Evolutionary conservation across 2,888 invertebrate species (phyloP), one percentile per base, ranked within the genome.

Genomic region (Brenthis daphne): DNA sequence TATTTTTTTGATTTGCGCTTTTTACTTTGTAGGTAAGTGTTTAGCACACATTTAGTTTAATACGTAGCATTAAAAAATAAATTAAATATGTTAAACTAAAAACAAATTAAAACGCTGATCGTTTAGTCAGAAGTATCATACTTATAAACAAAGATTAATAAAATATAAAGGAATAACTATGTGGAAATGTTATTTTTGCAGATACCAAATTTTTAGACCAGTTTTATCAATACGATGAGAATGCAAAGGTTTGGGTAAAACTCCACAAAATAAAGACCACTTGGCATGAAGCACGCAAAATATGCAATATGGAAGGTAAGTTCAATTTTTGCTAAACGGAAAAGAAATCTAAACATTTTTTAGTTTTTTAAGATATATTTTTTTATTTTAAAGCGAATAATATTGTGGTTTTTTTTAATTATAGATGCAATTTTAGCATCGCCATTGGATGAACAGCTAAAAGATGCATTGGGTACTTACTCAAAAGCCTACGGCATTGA

Each of bases 351-450:
- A 1, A 20, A 20, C 20, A 20, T 20, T 20, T 20, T 20, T 20
- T 20, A 20, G 20, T 20, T 20, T 20, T 20, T 20, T 20, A 20
- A 20, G 20, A 20, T 20, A 20, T 20, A 20, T 20, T 20, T 20
- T 20, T 20, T 20, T 20, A 20, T 20, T 20, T 20, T 20, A 20
- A 20, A 20, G 1, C 20, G 20, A 20, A 20, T 20, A 20, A 20
- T 20, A 20, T 20, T 20, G 20, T 20, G 20, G 0, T 20, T 1
- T 20, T 20, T 20, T 20, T 20, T 20, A 20, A 33, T 67, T 61
- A 6, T 55, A 71, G 71, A 68, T 29, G 54, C 71, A 56, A 50
- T 64, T 3, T 29, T 76, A 16, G 76, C 74, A 13, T 75, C 76
- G 0, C 76, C 77, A 5, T 29, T 66, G 2, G 57, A 68, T 43